phyloP scores from a whole-genome alignment of 1,140 invertebrate species.

The Solen grandis region DNA sequence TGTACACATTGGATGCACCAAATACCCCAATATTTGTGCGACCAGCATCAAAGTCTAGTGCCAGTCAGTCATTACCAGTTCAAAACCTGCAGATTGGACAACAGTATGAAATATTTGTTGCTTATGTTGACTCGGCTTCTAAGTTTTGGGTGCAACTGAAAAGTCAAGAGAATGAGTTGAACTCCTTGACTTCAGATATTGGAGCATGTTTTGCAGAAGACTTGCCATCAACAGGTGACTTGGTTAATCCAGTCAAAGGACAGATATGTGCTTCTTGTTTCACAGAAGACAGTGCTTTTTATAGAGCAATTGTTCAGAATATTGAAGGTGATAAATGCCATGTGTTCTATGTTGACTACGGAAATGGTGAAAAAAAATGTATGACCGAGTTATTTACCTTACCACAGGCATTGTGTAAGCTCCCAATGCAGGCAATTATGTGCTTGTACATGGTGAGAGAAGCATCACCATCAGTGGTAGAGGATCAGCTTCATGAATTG shows the following conservation, averaged over 20 bases:
- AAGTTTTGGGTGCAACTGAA: conserved; percentile 66
- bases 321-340: conserved; percentile 83
- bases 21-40: conserved; percentile 34
- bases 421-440: conserved; percentile 58
- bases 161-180: conserved; percentile 54
- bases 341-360: conserved; percentile 89
- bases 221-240: conserved; percentile 42
- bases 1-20: conserved; percentile 32
- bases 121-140: conserved; percentile 60
- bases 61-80: background rate
- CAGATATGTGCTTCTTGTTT: conserved; percentile 84
- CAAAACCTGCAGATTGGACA: conserved; percentile 39
- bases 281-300: conserved; percentile 88
- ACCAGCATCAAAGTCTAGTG: conserved; percentile 16
- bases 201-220: conserved; percentile 55
- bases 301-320: conserved; percentile 88
- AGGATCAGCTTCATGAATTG: conserved; percentile 61
- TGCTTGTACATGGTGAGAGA: conserved; percentile 60
- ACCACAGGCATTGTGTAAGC: conserved; percentile 55
- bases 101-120: conserved; percentile 54
- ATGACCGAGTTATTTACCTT: conserved; percentile 57
- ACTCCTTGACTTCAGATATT: conserved; percentile 60
- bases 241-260: conserved; percentile 53
- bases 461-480: conserved; percentile 44
- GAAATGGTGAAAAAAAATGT: conserved; percentile 77